Conservation (phyloP, 2,797 vertebrate genomes). For the Hoplostethus atlanticus region DNA sequence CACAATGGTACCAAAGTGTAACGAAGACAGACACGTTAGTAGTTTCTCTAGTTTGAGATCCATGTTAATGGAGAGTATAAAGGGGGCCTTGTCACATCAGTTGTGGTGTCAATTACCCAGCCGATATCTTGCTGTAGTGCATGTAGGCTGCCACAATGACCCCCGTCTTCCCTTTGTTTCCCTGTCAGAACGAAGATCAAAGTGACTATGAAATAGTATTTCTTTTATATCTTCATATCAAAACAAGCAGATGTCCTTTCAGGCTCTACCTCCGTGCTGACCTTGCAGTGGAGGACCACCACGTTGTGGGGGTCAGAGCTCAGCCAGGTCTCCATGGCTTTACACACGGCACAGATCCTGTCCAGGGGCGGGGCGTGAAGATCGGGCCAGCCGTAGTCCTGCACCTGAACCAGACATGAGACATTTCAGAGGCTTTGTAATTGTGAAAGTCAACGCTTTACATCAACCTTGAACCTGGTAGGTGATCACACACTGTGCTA, state of each 20-base stretch:
- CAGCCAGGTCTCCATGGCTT: conserved; percentile 93
- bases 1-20: background rate
- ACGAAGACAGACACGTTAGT: background rate
- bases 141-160: conserved; percentile 94
- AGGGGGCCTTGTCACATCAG: background rate
- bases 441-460: background rate
- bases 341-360: conserved; percentile 92
- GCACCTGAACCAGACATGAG: conserved; percentile 81
- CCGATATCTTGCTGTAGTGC: conserved; percentile 96
- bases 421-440: background rate
- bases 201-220: conserved; percentile 11
- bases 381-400: conserved; percentile 94
- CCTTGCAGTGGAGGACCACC: conserved; percentile 94
- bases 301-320: conserved; percentile 89
- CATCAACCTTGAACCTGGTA: background rate
- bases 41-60: background rate
- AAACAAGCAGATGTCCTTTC: conserved; percentile 3
- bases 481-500: background rate
- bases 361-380: conserved; percentile 92
- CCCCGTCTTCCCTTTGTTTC: conserved; percentile 91
- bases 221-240: conserved; percentile 12
- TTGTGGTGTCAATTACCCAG: conserved; percentile 82
- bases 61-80: background rate
- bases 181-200: conserved; percentile 78
- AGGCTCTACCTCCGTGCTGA: conserved; percentile 56